These are phyloP conservation scores for Cerastis rubricosa DNA, from an alignment of 2,888 invertebrate genomes.

Conservation along the genomic window DNA sequence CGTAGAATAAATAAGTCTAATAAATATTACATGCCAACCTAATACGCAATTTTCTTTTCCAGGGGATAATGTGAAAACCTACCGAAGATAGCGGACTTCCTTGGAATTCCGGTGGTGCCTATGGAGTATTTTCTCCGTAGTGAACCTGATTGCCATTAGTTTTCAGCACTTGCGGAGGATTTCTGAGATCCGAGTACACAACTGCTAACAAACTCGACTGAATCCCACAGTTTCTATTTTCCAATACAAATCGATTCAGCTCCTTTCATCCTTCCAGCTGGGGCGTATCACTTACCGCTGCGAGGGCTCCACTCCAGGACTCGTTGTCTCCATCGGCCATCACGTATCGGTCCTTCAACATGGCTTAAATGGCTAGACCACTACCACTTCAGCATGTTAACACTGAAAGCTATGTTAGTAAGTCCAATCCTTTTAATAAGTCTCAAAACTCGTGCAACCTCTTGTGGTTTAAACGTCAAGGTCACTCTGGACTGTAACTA, in stretches of 20 bases:
- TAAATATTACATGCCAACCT: not conserved
- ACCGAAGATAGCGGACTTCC: not conserved
- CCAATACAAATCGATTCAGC: too few relatives aligned
- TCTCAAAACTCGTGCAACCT: not conserved
- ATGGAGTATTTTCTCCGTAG: not conserved
- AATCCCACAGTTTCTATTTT: not conserved
- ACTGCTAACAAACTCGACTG: not conserved
- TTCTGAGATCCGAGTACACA: not conserved
- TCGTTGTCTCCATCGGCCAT: not conserved
- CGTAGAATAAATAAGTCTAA: too few relatives aligned
- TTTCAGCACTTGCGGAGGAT: not conserved
- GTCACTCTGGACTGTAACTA: not conserved
- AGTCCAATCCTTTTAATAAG: not conserved
- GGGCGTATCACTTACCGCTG: not conserved
- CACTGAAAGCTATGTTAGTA: not conserved
- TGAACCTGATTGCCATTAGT: not conserved
- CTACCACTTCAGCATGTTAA: not conserved
- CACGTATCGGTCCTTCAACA: not conserved
- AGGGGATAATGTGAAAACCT: not conserved
- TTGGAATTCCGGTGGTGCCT: not conserved
- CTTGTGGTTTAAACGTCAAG: not conserved
- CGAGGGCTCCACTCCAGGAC: not conserved
- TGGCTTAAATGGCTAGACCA: not conserved
- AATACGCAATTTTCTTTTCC: not conserved
- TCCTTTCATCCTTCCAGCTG: not conserved